A percentile compares a stretch with the other conserved stretches of the same genome.
Evolutionary conservation across 2,797 vertebrate genomes (phyloP).

Genomic region (Gallirallus australis): DNA sequence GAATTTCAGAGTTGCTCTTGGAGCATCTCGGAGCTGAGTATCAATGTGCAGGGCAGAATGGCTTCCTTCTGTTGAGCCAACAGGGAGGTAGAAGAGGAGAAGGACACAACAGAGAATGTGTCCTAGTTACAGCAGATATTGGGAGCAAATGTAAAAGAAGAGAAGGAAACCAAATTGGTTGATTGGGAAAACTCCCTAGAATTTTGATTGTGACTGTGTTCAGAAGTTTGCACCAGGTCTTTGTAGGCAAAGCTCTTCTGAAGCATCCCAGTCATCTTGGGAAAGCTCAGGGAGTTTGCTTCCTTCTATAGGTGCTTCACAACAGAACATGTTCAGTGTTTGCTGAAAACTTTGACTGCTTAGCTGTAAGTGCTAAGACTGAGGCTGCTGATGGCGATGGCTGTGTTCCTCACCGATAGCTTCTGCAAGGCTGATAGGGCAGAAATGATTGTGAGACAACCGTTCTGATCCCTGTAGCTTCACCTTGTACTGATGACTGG

Average conservation of each 20-base stretch:
- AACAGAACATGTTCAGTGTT: fast-evolving
- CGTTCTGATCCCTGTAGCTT: not conserved
- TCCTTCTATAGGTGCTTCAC: not conserved
- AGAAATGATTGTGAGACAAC: not conserved
- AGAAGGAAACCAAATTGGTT: not conserved
- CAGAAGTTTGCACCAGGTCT: not conserved
- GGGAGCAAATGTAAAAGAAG: not conserved
- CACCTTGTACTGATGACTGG: not conserved
- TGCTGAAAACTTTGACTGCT: fast-evolving
- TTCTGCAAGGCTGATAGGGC: not conserved
- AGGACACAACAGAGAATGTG: too few species aligned
- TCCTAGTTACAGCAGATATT: not conserved
- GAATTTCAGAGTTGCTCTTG: not conserved
- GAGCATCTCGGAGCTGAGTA: fast-evolving
- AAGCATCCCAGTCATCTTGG: fast-evolving
- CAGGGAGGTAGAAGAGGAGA: not conserved
- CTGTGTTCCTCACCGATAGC: not conserved
- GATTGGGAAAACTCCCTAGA: not conserved
- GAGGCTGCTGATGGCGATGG: not conserved
- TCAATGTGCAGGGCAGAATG: not conserved
- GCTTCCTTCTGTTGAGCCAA: not conserved
- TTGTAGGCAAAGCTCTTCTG: not conserved
- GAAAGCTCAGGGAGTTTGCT: not conserved
- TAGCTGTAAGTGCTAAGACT: fast-evolving
- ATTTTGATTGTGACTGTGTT: not conserved